Evolutionary conservation across 64 coral and sea anemone species (phyloP).

Genomic region (Stichodactyla helianthus): DNA sequence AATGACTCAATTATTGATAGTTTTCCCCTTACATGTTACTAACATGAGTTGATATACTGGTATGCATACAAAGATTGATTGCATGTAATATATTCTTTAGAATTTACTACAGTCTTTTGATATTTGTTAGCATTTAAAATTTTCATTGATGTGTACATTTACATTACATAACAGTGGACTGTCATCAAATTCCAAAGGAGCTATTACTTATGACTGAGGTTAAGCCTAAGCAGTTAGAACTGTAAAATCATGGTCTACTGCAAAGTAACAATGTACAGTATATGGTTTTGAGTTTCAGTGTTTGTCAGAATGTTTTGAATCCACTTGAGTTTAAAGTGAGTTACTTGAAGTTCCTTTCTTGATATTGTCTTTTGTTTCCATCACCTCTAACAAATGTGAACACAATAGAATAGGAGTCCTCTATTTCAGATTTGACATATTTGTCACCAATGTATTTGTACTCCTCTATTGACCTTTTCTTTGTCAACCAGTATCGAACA

Average conservation of each 20-base stretch:
- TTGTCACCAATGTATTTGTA: slow-evolving; percentile 50
- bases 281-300: not conserved
- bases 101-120: no score
- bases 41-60: no score
- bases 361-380: slow-evolving; percentile 43
- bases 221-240: not conserved
- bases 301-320: not conserved
- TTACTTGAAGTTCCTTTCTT: slow-evolving; percentile 7
- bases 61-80: no score
- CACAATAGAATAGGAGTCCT: slow-evolving; percentile 25
- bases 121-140: no score
- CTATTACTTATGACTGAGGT: not conserved
- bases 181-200: no score
- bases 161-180: no score
- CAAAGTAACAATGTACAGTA: not conserved
- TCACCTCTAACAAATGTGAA: slow-evolving; percentile 57
- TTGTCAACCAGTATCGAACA: not conserved
- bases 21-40: no score
- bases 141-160: no score
- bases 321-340: not conserved
- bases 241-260: not conserved
- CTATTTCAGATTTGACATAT: slow-evolving; percentile 44
- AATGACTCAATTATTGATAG: no score
- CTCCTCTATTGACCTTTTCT: not conserved
- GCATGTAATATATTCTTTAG: no score